Evolutionary conservation across 53 echinoderm and acorn worm species (phyloP), one percentile per base, ranked within the genome.

Genomic region (Actinopyga echinites): DNA sequence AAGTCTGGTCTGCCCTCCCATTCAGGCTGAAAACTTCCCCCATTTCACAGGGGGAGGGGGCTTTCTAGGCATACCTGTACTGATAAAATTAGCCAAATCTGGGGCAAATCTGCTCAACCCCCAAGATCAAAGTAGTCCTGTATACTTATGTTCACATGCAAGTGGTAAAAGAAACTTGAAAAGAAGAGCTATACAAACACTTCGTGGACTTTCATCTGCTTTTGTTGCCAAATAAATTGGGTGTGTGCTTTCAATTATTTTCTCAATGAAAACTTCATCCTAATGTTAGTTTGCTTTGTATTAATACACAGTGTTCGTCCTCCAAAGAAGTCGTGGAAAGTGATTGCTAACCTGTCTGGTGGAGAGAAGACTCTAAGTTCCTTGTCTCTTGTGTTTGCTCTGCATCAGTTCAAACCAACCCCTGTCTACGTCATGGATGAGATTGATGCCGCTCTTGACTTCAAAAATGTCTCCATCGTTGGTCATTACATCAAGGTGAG

Each of bases 361-460:
- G 96, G 96, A 6, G 96, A 95, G 82, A 95, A 95, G 93, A 95
- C 96, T 8, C 86, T 95, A 19, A 95, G 96, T 57, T 95, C 96
- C 8, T 66, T 95, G 86, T 93, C 96, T 6, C 68, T 95, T 24
- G 96, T 95, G 85, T 95, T 95, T 57, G 96, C 96, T 53, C 86
- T 95, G 64, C 96, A 95, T 75, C 96, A 95, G 80, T 95, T 91
- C 69, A 95, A 95, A 85, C 96, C 96, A 1, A 95, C 88, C 64
- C 96, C 96, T 2, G 89, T 95, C 26, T 95, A 95, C 56, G 96
- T 95, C 68, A 95, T 95, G 96, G 96, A 95, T 35, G 96, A 95
- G 83, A 95, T 95, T 9, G 96, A 95, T 57, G 96, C 96, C 19
- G 96, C 96, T 28, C 86, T 95, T 25, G 96, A 95, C 71, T 95